Evolutionary conservation across 2,113 vertebrate genomes (phyloP).

Genomic region (Mustelus asterias): DNA sequence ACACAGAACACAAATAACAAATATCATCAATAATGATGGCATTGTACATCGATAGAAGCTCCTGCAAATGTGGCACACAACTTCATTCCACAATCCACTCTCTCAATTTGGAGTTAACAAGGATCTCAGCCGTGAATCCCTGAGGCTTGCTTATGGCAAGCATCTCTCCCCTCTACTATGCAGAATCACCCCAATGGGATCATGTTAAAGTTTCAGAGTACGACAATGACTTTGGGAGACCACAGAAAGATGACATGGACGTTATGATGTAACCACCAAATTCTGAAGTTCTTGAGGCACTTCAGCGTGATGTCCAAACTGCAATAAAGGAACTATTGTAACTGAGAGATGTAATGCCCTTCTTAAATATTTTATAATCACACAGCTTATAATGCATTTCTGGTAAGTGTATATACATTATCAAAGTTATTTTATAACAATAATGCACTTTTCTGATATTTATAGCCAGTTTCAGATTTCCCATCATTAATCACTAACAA

Average conservation of each 20-base stretch:
- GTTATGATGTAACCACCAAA: not conserved
- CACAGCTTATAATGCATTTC: not conserved
- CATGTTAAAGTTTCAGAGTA: not conserved
- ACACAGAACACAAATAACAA: not conserved
- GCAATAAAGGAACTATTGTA: not conserved
- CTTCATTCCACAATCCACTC: not conserved
- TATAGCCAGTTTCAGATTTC: conserved; percentile 29
- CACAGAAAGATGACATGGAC: conserved; percentile 1
- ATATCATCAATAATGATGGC: not conserved
- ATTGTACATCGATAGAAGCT: not conserved
- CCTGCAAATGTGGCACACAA: not conserved
- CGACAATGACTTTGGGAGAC: not conserved
- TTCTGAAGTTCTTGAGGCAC: not conserved
- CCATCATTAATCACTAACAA: conserved; percentile 23
- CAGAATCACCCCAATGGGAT: too few species aligned
- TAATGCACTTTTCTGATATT: conserved; percentile 24
- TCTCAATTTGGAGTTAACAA: not conserved
- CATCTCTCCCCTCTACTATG: not conserved
- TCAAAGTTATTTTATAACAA: conserved; percentile 5
- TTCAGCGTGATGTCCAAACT: not conserved
- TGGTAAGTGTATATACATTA: conserved; percentile 5
- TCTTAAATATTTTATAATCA: conserved; percentile 28
- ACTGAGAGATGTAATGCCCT: not conserved
- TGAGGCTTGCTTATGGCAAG: not conserved
- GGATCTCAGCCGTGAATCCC: not conserved